Evolutionary conservation across 2,888 invertebrate genomes (phyloP), one percentile per base, ranked within the genome.

Genomic region (Phlogophora meticulosa): DNA sequence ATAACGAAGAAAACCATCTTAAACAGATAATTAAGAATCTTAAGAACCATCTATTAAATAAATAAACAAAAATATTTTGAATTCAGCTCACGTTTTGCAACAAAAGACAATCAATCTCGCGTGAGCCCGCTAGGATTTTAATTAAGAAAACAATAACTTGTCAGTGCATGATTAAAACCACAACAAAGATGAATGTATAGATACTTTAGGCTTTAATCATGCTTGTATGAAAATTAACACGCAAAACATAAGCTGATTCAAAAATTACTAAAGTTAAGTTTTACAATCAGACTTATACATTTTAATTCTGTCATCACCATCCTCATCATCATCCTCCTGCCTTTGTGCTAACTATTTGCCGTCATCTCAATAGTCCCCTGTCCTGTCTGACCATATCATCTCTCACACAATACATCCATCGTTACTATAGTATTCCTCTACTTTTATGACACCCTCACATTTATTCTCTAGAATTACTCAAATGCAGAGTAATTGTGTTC

Each of bases 131-230:
- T 24, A 56, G 43, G n/a, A 60, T 24, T 72, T 76, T 78, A 81
- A 78, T 78, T 68, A 78, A 63, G 53, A 68, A 68, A 53, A 65
- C 53, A 46, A 64, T 69, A 53, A 66, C 38, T 66, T 32, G 15
- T 43, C 60, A 51, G 40, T 48, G 45, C 38, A 46, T 66, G 55
- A 72, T 78, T 80, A 69, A 76, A 80, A 60, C 51, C 46, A 34
- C 58, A 45, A 46, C 38, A 28, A 43, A 58, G 52, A 66, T 51
- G 42, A 61, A 77, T 66, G 38, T 46, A 38, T 48, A 62, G 15
- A 36, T 42, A 28, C 7, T 51, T 17, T 13, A 42, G 17, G 36
- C 46, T 57, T 38, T 22, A 70, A 7, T 67, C n/a, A 53, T 22
- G 9, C 28, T 65, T 11, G 3, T 36, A 24, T 34, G 10, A 43